Percentiles rank a stretch among this genome's conserved stretches.
These are phyloP conservation scores for Chaenodraco wilsoni DNA, from an alignment of 2,797 vertebrate genomes.

Conservation along the genomic window DNA sequence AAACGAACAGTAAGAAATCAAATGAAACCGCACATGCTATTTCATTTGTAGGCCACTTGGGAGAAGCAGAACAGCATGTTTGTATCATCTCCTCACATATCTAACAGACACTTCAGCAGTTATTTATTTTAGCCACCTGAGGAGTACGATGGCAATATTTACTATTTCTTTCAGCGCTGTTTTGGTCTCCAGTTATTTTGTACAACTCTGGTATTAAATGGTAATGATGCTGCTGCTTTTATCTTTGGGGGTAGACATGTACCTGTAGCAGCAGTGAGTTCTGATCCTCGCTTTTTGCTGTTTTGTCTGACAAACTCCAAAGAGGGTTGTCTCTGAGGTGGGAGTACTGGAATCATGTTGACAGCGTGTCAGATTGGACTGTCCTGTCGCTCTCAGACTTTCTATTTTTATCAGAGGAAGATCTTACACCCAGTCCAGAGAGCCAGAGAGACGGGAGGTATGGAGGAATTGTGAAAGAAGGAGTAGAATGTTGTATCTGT, in stretches of 20 bases:
- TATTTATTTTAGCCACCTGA: neutral
- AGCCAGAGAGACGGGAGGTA: conserved; percentile 1
- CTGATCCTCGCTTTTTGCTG: conserved; percentile 21
- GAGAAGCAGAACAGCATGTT: neutral
- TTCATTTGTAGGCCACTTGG: neutral
- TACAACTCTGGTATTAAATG: neutral
- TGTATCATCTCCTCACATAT: neutral
- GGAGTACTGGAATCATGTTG: conserved; percentile 67
- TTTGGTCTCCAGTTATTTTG: neutral
- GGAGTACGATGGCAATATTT: neutral
- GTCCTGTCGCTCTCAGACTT: conserved; percentile 62
- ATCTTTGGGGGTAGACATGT: neutral
- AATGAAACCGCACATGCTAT: neutral
- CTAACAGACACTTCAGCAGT: neutral
- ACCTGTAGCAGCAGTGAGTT: conserved; percentile 36
- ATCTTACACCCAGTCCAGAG: conserved; percentile 44
- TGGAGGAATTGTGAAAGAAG: conserved; percentile 4
- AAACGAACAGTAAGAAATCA: conserved; percentile 16
- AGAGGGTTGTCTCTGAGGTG: conserved; percentile 40
- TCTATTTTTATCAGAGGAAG: conserved; percentile 73
- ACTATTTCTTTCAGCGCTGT: neutral
- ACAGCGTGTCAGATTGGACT: conserved; percentile 76
- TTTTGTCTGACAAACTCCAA: conserved; percentile 36
- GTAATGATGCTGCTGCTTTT: neutral
- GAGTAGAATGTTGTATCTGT: neutral